phyloP scores from a whole-genome alignment of 2,888 invertebrate genomes.

The Lasioglossum lativentre region DNA sequence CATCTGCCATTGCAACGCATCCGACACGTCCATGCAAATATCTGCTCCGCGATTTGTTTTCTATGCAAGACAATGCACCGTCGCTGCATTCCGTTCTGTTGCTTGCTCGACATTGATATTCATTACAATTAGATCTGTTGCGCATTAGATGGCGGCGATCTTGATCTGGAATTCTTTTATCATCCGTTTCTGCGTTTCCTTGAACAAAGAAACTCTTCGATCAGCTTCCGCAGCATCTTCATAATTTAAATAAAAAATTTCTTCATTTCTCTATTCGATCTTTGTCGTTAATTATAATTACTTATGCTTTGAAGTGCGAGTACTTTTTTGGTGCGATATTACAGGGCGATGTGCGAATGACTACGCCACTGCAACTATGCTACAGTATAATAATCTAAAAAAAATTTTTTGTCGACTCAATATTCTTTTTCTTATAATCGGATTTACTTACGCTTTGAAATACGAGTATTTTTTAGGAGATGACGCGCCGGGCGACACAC shows the following conservation, averaged over 20 bases:
- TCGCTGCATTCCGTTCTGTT: slow-evolving; percentile 68
- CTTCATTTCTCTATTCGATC: neutral
- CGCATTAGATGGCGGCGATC: slow-evolving; percentile 51
- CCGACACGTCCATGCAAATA: slow-evolving; percentile 57
- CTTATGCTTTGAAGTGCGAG: neutral
- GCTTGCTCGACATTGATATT: slow-evolving; percentile 53
- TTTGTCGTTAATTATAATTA: neutral
- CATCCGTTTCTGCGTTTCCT: neutral
- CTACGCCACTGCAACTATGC: neutral
- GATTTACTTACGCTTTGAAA: neutral
- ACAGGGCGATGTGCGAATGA: neutral
- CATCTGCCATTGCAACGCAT: slow-evolving; percentile 36
- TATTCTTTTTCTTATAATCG: neutral
- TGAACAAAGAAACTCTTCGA: neutral
- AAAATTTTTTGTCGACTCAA: neutral
- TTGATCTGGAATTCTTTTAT: slow-evolving; percentile 15
- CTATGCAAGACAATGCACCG: slow-evolving; percentile 66
- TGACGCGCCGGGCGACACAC: neutral
- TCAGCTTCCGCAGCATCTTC: neutral
- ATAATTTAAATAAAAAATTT: neutral
- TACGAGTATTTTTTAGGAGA: neutral
- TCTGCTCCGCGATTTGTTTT: slow-evolving; percentile 54
- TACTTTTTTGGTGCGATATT: neutral
- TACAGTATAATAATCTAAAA: neutral
- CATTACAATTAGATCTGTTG: slow-evolving; percentile 66